Percentiles rank a stretch among this genome's conserved stretches.
Evolutionary conservation across 2,113 vertebrate genomes (phyloP).

Genomic region (Pundamilia nyererei): DNA sequence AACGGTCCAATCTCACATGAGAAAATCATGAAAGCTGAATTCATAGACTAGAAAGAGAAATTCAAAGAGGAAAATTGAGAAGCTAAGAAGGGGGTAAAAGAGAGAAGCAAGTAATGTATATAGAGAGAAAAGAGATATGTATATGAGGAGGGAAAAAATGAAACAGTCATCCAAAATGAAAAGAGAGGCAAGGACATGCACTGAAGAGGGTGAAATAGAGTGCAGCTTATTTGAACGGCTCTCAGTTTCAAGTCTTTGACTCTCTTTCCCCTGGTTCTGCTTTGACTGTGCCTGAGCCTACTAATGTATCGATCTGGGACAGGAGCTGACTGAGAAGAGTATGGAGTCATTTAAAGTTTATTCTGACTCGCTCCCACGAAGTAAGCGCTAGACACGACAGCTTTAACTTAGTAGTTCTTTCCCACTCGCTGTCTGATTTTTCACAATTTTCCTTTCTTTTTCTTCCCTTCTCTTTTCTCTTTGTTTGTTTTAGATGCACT

Average conservation of each 20-base stretch:
- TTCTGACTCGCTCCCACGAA: constrained; percentile 2
- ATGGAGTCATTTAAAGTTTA: constrained; percentile 48
- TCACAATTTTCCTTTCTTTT: neutral
- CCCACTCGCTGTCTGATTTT: neutral
- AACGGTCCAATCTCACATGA: constrained; percentile 26
- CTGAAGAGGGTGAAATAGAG: constrained; percentile 35
- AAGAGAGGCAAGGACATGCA: constrained; percentile 6
- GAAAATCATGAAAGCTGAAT: neutral
- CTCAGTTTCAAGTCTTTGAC: constrained; percentile 30
- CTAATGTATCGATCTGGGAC: constrained; percentile 21
- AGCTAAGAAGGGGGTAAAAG: neutral
- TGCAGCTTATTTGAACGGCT: constrained; percentile 35
- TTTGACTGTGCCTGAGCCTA: neutral
- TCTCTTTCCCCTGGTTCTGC: constrained; percentile 16
- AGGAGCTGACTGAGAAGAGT: neutral
- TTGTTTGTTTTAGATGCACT: neutral
- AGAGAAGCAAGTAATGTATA: neutral
- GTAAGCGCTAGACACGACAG: neutral
- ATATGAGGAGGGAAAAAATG: constrained; percentile 7
- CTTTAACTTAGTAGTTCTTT: neutral
- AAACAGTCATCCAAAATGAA: constrained; percentile 15
- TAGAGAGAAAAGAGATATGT: neutral
- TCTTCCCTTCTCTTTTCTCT: neutral
- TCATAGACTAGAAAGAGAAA: neutral
- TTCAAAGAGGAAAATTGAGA: neutral